A percentile compares a stretch with the other conserved stretches of the same genome.
Evolutionary conservation across 2,113 vertebrate genomes (phyloP).

Genomic region (Urocitellus parryii): DNA sequence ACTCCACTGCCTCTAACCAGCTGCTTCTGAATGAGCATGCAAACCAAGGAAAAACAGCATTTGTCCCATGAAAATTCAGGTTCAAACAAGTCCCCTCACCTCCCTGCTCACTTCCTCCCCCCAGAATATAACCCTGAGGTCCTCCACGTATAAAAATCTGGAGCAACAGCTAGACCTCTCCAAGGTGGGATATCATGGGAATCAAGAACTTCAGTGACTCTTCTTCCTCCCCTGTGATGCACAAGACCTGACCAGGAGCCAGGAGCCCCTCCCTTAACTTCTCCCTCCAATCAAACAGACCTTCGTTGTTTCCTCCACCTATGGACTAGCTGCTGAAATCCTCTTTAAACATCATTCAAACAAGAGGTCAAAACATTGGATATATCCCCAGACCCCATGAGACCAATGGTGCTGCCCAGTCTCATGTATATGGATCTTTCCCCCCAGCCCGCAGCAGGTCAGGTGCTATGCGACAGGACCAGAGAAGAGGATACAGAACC

Average conservation of each 20-base stretch:
- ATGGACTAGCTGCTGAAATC: neutral
- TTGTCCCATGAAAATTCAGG: neutral
- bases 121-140: neutral
- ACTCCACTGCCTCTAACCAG: neutral
- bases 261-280: neutral
- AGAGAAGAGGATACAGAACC: neutral
- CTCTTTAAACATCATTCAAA: neutral
- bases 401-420: neutral
- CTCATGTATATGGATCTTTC: too few species aligned
- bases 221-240: neutral
- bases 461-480: neutral
- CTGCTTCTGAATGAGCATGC: neutral
- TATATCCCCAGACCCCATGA: neutral
- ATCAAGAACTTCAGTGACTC: neutral
- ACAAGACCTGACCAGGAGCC: neutral
- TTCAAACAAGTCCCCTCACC: neutral
- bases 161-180: neutral
- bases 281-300: neutral
- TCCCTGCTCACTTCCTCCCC: neutral
- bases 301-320: neutral
- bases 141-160: neutral
- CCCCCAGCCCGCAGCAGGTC: neutral
- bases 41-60: neutral
- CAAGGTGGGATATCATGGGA: neutral
- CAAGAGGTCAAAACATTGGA: neutral